Evolutionary conservation across 2,113 vertebrate genomes (phyloP), one percentile per base, ranked within the genome.

Genomic region (Istiophorus platypterus): DNA sequence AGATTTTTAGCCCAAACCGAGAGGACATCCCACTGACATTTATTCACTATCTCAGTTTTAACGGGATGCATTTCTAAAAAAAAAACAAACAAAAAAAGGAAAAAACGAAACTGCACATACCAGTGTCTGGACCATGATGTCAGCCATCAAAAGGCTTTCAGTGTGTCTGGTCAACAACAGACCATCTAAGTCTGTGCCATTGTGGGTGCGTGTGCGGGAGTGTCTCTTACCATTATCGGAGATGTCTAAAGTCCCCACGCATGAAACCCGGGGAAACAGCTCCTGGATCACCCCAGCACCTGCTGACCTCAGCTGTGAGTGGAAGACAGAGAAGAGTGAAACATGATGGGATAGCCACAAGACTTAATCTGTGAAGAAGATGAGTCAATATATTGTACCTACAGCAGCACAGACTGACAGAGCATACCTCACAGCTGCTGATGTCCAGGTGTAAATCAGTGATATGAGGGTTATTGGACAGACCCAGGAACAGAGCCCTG

Each of bases 381-480:
- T 80, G 80, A 81, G 58, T 72, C 62, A 58, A 74, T 51, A 57
- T 20, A 61, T 62, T 56, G n/a, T 34, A 34, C 31, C 31, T 34
- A 72, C 6, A 80, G 2, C 34, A 12, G 72, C 29, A 20, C 24
- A 54, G 70, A 29, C 45, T 10, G 52, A 72, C 51, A 42, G 85
- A 70, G 65, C 56, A 59, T 95, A 97, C 97, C 95, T 97, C 97
- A 85, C 97, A 97, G 94, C 96, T 90, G 91, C 96, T 97, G 92
- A 97, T 94, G 92, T 97, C 96, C 92, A 97, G 93, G 84, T 97
- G 96, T 82, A 97, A 92, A 69, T 97, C 96, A 26, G 92, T 93
- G 92, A 97, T 95, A 92, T 97, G 96, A 78, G 96, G 96, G 89
- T 97, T 97, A 88, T 96, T 95, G 85, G 95, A 96, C 85, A 97